These are phyloP conservation scores for Dreissena polymorpha DNA, from an alignment of 1,140 invertebrate genomes.

Conservation along the genomic window DNA sequence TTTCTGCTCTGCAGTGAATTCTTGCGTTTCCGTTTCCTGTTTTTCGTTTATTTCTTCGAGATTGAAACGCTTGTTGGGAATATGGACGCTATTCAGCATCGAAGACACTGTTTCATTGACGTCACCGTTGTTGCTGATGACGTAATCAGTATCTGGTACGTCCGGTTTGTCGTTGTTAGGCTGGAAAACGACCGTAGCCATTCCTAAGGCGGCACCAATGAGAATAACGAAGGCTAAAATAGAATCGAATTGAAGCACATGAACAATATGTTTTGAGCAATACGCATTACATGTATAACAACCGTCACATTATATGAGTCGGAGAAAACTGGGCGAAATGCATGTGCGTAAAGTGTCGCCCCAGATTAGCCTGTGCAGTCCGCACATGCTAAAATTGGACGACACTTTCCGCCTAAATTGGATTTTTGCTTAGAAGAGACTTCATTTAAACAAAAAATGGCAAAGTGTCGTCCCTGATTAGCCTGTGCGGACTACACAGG, in stretches of 20 bases:
- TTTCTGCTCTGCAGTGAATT: conserved; percentile 41
- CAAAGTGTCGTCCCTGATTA: too few relatives aligned
- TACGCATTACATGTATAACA: too few relatives aligned
- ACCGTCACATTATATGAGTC: too few relatives aligned
- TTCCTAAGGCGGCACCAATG: conserved; percentile 47
- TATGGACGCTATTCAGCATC: conserved; percentile 24
- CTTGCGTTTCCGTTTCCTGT: conserved; percentile 42
- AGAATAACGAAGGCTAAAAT: conserved; percentile 52
- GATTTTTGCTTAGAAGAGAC: too few relatives aligned
- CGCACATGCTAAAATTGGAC: too few relatives aligned
- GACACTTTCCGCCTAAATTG: too few relatives aligned
- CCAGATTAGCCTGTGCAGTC: too few relatives aligned
- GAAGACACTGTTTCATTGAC: conserved; percentile 49
- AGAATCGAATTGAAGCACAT: background rate
- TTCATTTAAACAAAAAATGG: too few relatives aligned
- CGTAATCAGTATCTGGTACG: conserved; percentile 32
- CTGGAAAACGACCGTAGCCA: conserved; percentile 51
- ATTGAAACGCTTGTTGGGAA: conserved; percentile 24
- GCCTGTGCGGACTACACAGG: too few relatives aligned
- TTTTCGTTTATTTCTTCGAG: conserved; percentile 28
- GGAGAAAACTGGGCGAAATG: too few relatives aligned
- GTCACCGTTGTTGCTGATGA: conserved; percentile 46
- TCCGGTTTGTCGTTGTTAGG: conserved; percentile 34
- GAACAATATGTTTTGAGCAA: too few relatives aligned
- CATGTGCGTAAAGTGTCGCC: too few relatives aligned